Evolutionary conservation across 1,140 invertebrate genomes (phyloP).

Genomic region (Penaeus vannamei): DNA sequence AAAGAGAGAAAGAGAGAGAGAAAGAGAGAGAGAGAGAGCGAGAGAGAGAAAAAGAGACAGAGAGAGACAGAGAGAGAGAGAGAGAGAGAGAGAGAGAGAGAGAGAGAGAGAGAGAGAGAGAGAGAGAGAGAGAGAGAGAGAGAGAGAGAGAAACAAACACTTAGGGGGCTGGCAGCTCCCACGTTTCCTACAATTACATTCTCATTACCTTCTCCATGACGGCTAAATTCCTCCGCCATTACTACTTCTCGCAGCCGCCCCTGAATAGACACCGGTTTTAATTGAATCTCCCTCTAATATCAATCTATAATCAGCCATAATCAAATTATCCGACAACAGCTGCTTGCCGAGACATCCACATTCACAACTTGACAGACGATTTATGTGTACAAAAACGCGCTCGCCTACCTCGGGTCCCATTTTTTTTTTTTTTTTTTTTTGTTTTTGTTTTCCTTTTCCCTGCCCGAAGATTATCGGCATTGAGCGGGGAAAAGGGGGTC

Average conservation of each 20-base stretch:
- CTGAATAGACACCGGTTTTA: conserved; percentile 48
- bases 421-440: no score
- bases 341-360: conserved; percentile 42
- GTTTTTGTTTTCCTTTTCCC: no score
- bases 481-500: no score
- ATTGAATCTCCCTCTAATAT: conserved; percentile 59
- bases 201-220: conserved; percentile 55
- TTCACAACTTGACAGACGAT: conserved; percentile 46
- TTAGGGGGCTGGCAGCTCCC: background rate
- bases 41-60: no score
- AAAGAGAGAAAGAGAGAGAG: no score
- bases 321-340: conserved; percentile 58
- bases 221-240: conserved; percentile 52
- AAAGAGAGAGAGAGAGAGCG: no score
- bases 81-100: no score
- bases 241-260: conserved; percentile 44
- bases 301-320: conserved; percentile 60
- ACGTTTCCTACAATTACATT: background rate
- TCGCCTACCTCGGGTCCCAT: no score
- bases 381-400: conserved; percentile 17
- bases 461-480: no score
- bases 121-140: no score
- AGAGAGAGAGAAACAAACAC: background rate
- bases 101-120: no score
- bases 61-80: no score